phyloP scores from a whole-genome alignment of 2,888 invertebrate genomes.

The Diabrotica balteata region DNA sequence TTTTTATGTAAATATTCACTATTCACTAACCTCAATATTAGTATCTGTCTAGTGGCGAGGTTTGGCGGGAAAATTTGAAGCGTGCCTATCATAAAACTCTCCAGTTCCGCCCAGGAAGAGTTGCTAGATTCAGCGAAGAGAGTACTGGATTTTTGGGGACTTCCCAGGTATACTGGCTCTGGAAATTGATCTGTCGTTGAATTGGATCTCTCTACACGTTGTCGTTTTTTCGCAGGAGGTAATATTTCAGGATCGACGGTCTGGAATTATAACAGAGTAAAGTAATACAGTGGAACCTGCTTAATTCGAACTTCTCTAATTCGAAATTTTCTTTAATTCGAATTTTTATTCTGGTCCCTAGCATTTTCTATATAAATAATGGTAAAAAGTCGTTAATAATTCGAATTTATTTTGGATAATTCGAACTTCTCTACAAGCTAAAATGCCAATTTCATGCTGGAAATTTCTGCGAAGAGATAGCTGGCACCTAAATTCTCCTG shows the following conservation, averaged over 20 bases:
- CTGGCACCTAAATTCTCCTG: no score
- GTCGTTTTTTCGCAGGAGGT: constrained; percentile 42
- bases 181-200: constrained; percentile 5
- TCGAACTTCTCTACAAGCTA: no score
- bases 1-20: no score
- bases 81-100: constrained; percentile 86
- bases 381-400: no score
- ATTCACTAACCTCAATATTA: constrained; percentile 73
- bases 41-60: constrained; percentile 86
- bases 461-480: no score
- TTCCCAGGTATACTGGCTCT: constrained; percentile 34
- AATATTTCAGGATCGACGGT: constrained; percentile 35
- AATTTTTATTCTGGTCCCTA: no score
- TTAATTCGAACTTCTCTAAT: no score
- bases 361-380: no score
- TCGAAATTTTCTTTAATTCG: no score
- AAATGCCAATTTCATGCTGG: no score
- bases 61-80: constrained; percentile 91
- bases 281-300: no score
- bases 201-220: constrained; percentile 40
- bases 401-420: no score
- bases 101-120: constrained; percentile 91
- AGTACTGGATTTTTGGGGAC: constrained; percentile 38
- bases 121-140: constrained; percentile 71
- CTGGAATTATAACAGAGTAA: constrained; percentile 22